Evolutionary conservation across 2,888 invertebrate species (phyloP).

Genomic region (Drosophila helvetica): DNA sequence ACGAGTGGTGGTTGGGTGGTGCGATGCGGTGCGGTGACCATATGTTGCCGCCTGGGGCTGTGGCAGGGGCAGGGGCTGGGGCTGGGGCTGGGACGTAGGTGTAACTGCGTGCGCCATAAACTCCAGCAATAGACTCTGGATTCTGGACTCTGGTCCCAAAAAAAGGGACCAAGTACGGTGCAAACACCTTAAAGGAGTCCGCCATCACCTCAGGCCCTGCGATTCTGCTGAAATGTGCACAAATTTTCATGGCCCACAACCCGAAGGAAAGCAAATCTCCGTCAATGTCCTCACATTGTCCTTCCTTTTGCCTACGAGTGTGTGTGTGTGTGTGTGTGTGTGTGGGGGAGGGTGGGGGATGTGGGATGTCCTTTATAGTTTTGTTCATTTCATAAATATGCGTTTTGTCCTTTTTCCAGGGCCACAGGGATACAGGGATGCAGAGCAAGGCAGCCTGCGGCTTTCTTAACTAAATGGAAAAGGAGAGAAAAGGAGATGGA

Average conservation of each 20-base stretch:
- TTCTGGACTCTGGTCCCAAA: slow-evolving; percentile 30
- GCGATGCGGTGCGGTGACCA: slow-evolving; percentile 11
- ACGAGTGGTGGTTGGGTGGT: slow-evolving; percentile 6
- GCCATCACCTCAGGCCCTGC: slow-evolving; percentile 52
- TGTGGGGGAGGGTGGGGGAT: slow-evolving; percentile 3
- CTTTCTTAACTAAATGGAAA: slow-evolving; percentile 63
- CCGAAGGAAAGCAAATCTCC: slow-evolving; percentile 63
- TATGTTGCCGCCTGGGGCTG: background rate
- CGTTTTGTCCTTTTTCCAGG: slow-evolving; percentile 73
- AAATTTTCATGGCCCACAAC: slow-evolving; percentile 71
- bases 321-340: background rate
- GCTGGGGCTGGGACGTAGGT: slow-evolving; percentile 70
- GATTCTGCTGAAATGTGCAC: slow-evolving; percentile 78
- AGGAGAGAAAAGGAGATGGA: slow-evolving; percentile 55
- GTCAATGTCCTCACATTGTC: slow-evolving; percentile 77
- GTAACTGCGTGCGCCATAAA: slow-evolving; percentile 79
- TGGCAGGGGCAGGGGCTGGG: slow-evolving; percentile 60
- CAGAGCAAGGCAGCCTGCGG: slow-evolving; percentile 61
- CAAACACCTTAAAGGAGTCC: slow-evolving; percentile 68
- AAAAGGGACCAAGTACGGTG: slow-evolving; percentile 58
- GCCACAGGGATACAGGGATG: too few species aligned
- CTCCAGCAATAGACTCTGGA: slow-evolving; percentile 75
- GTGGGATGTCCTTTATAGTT: slow-evolving; percentile 73
- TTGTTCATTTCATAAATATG: slow-evolving; percentile 78
- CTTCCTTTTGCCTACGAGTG: slow-evolving; percentile 9